phyloP scores from a whole-genome alignment of 2,888 invertebrate genomes.

The Oligia strigilis region DNA sequence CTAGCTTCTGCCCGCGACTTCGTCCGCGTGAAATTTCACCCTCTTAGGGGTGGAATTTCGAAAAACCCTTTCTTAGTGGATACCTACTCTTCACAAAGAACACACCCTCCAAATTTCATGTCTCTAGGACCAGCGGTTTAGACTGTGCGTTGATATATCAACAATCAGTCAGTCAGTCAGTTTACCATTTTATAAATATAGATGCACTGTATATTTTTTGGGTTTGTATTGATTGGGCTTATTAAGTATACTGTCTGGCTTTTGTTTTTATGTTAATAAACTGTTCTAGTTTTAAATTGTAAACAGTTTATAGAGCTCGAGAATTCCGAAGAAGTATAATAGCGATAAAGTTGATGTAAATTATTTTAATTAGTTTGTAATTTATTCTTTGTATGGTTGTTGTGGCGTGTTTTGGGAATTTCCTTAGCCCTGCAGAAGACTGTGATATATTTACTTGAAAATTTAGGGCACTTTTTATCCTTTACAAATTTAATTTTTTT shows the following conservation, averaged over 20 bases:
- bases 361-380: constrained; percentile 12
- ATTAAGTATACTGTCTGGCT: background rate
- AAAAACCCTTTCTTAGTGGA: too few relatives aligned
- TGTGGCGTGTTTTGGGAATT: background rate
- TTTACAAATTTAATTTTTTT: too few relatives aligned
- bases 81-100: too few relatives aligned
- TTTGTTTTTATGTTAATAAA: constrained; percentile 20
- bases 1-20: too few relatives aligned
- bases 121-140: too few relatives aligned
- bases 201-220: constrained; percentile 18
- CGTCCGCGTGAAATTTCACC: too few relatives aligned
- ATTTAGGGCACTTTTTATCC: background rate
- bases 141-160: too few relatives aligned
- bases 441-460: background rate
- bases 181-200: too few relatives aligned
- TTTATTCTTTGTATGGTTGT: background rate
- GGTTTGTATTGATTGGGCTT: constrained; percentile 6
- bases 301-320: background rate
- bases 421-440: background rate
- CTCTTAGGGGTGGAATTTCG: too few relatives aligned
- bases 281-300: constrained; percentile 1
- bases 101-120: too few relatives aligned
- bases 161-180: too few relatives aligned
- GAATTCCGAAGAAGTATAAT: background rate
- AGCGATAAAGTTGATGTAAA: background rate